Base-by-base conservation (phyloP, 2,888 invertebrate genomes). In the Euphydryas editha region DNA sequence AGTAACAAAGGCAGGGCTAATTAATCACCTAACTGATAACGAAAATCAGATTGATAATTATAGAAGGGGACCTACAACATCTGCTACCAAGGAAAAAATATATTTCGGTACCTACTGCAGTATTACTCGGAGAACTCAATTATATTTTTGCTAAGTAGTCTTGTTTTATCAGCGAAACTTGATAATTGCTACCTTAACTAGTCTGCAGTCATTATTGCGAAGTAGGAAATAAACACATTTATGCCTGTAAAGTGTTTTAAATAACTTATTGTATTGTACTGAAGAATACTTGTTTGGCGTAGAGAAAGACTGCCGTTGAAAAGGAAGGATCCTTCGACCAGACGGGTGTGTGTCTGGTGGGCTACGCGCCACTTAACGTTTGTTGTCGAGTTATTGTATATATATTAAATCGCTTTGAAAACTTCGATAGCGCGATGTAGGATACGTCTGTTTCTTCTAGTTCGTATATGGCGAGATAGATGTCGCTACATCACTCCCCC, bases 111-210 rank as follows among this genome's bases (percentile, higher is more conserved):
- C n/a, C n/a, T 24, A 24, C 49, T 11, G 49, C 49, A 49, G 21
- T 21, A 49, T 15, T 21, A 6, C 21, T 20, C 6, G 11, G 13
- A 49, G 5, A 21, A 49, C 49, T 49, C 21, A 49, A 21, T 49
- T 49, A 49, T 47, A 13, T 47, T 47, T 20, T 13, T 42, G 42
- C 42, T 24, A 1, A 49, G 49, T 49, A 49, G 15, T 49, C 49
- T 49, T 47, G 13, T 47, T 49, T 49, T 49, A 49, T 47, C 20
- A 47, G 47, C 47, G 20, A 47, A 47, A 47, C 47, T 47, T 47
- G 47, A 47, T 47, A 47, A 47, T 47, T 47, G 47, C 47, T 20
- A 5, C 21, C 20, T 47, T 20, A 47, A 47, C 47, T 47, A 47
- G 47, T 20, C n/a, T 17, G 47, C 20, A 47, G 47, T 47, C 11